Conservation (phyloP, 2,888 invertebrate species). For the Cantharis lateralis region DNA sequence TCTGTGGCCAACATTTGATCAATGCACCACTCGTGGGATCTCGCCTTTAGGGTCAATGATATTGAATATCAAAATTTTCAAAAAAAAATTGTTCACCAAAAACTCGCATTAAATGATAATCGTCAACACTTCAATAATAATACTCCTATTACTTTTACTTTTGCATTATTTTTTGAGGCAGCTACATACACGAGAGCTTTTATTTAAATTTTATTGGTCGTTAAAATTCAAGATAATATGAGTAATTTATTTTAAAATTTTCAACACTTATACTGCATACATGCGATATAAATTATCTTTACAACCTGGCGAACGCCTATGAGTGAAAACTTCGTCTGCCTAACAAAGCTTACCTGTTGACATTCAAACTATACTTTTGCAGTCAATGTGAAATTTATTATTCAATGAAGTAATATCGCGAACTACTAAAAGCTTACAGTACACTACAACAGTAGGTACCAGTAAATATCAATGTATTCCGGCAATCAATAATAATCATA, state of each 20-base stretch:
- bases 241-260: background rate
- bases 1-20: no score
- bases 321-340: background rate
- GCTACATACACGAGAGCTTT: background rate
- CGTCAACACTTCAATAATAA: background rate
- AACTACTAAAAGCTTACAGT: background rate
- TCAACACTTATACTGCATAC: background rate
- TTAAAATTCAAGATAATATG: background rate
- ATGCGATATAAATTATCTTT: background rate
- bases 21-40: no score
- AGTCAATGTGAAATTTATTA: background rate
- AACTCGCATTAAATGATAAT: background rate
- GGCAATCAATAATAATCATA: no score
- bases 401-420: background rate
- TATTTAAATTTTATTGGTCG: background rate
- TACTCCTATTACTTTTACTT: background rate
- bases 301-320: background rate
- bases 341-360: background rate
- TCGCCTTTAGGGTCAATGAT: background rate
- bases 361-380: background rate
- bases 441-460: no score
- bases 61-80: background rate
- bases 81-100: no score
- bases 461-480: no score
- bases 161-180: background rate